Evolutionary conservation across 2,888 invertebrate species (phyloP).

Genomic region (Labia minor): DNA sequence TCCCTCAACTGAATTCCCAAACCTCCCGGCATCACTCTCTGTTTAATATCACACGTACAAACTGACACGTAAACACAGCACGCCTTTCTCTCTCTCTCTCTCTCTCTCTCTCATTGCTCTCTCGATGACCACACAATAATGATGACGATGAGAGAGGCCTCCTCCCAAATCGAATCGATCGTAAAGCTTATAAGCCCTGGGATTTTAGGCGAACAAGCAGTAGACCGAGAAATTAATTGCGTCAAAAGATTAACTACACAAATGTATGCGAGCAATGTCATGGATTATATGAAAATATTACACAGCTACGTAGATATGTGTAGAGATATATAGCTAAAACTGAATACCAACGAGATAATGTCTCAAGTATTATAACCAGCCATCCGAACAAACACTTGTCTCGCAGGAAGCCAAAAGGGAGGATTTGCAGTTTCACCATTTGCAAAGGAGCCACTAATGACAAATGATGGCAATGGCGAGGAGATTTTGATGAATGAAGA

Average conservation of each 20-base stretch:
- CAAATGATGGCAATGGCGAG: conserved; percentile 2
- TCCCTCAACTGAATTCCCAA: neutral
- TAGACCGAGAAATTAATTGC: conserved; percentile 6
- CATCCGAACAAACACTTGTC: neutral
- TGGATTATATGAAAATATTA: conserved; percentile 1
- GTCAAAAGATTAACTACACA: neutral
- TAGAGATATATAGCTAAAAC: neutral
- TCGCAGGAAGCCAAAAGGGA: neutral
- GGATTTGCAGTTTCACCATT: neutral
- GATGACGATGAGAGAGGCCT: neutral
- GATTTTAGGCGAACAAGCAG: neutral
- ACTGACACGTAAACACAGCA: neutral
- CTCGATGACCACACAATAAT: neutral
- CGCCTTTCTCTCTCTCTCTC: too few species aligned
- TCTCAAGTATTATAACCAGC: conserved; percentile 13
- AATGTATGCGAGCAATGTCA: conserved; percentile 2
- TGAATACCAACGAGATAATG: neutral
- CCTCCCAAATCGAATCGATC: neutral
- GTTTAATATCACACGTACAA: conserved; percentile 4
- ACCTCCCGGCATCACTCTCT: neutral
- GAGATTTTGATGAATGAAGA: conserved; percentile 5
- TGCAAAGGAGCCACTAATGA: conserved; percentile 7
- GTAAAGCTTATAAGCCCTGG: neutral
- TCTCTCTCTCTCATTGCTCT: too few species aligned
- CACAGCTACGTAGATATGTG: neutral